Evolutionary conservation across 2,797 vertebrate genomes (phyloP).

Genomic region (Danio kyathit): DNA sequence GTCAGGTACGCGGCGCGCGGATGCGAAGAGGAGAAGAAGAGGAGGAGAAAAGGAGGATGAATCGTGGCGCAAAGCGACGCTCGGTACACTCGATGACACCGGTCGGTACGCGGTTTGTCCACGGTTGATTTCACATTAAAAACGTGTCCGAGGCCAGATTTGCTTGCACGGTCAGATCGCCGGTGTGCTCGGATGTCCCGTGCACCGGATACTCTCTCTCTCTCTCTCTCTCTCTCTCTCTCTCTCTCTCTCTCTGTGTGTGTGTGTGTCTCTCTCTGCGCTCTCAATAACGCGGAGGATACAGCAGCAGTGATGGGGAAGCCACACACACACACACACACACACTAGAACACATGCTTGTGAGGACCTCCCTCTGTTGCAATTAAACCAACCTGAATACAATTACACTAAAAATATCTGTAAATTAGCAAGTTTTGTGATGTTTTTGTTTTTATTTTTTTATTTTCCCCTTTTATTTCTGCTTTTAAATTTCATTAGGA

Average conservation of each 20-base stretch:
- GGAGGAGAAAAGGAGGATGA: too few species aligned
- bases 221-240: neutral
- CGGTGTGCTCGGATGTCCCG: constrained; percentile 66
- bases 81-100: constrained; percentile 36
- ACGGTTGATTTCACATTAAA: constrained; percentile 42
- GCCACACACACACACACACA: neutral
- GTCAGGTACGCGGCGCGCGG: constrained; percentile 49
- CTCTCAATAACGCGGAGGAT: constrained; percentile 72
- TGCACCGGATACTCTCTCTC: constrained; percentile 73
- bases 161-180: constrained; percentile 55
- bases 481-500: too few species aligned
- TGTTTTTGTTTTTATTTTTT: too few species aligned
- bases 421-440: too few species aligned
- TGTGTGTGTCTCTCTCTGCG: neutral
- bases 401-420: too few species aligned
- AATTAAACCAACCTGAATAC: too few species aligned
- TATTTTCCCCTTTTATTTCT: too few species aligned
- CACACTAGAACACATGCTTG: neutral
- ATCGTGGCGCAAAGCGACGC: constrained; percentile 37
- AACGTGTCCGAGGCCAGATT: constrained; percentile 19
- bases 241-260: neutral
- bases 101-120: constrained; percentile 20
- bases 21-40: constrained; percentile 15
- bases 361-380: neutral
- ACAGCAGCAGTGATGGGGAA: constrained; percentile 72